Percentiles rank a stretch among this genome's conserved stretches.
These are phyloP conservation scores for Drosophila cardini DNA, from an alignment of 1,140 invertebrate genomes.

Conservation along the genomic window DNA sequence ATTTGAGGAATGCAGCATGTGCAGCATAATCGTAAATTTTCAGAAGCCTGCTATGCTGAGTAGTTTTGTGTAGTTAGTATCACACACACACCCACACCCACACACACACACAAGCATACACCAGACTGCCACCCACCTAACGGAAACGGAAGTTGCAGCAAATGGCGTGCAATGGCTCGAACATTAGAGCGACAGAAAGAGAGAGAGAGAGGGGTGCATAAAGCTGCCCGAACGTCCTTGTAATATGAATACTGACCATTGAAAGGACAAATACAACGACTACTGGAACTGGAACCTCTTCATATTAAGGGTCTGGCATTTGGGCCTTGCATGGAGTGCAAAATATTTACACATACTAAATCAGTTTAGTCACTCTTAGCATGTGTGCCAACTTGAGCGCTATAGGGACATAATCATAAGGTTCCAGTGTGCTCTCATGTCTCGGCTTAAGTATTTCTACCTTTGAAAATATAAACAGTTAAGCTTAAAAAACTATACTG, in stretches of 20 bases:
- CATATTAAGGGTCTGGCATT: conserved; percentile 43
- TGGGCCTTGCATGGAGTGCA: conserved; percentile 61
- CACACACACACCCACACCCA: conserved; percentile 14
- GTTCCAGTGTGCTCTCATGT: background rate
- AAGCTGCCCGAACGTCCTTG: conserved; percentile 50
- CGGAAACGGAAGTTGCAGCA: conserved; percentile 79
- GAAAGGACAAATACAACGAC: conserved; percentile 58
- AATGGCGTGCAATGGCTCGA: conserved; percentile 65
- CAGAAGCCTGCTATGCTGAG: conserved; percentile 60
- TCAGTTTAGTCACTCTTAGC: conserved; percentile 48
- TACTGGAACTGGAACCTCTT: conserved; percentile 39
- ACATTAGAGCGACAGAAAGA: conserved; percentile 2
- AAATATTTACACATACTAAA: conserved; percentile 82
- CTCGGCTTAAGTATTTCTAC: background rate
- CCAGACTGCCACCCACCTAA: conserved; percentile 19
- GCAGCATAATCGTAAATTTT: conserved; percentile 71
- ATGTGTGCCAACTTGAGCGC: conserved; percentile 14
- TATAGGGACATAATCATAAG: background rate
- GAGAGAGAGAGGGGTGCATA: conserved; percentile 9
- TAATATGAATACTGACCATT: conserved; percentile 70
- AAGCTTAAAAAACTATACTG: too few species aligned
- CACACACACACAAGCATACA: conserved; percentile 1
- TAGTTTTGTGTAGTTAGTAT: conserved; percentile 37
- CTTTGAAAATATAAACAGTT: background rate
- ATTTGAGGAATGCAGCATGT: conserved; percentile 79